Evolutionary conservation across 2,113 vertebrate genomes (phyloP), one percentile per base, ranked within the genome.

Genomic region (Ammospiza caudacuta): DNA sequence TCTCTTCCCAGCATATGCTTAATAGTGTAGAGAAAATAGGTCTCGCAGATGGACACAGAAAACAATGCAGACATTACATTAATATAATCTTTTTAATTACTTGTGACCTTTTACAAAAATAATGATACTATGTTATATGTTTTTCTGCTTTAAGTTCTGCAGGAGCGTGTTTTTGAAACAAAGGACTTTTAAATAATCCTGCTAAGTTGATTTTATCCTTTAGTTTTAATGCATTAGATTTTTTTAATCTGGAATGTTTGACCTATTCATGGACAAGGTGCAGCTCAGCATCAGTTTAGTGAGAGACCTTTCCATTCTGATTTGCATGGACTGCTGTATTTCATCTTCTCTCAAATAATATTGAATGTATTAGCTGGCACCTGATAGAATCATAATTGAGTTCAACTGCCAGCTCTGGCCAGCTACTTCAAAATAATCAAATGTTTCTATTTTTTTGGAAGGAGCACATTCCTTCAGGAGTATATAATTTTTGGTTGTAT

Each of bases 251-350:
- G 25, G 23, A 87, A 55, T 33, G 6, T 1, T 0, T 2, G 6
- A 68, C 25, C 19, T 84, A 3, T 63, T 83, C 27, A 78, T 51
- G 68, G 21, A 13, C 24, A 74, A 69, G 37, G 25, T 79, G 35
- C 3, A 3, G 18, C 41, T 94, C 5, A 5, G 22, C 57, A 43
- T 64, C 57, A 49, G 23, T 23, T 63, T 78, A 31, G 27, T 44
- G 44, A 77, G 46, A 83, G 72, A 89, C 5, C 16, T 90, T 92
- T 66, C 63, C 72, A 20, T 81, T 88, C 57, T 37, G 28, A 86
- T 95, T 92, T 94, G 35, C 80, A 86, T 86, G 61, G 61, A 57
- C 62, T 93, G 70, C 77, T 64, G 44, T 95, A 35, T 86, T 77
- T 62, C 66, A 35, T 84, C 85, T 86, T 73, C 75, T 90, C 14